Conservation (phyloP, 2,888 invertebrate genomes). For the Xestoiulus laeticollis region DNA sequence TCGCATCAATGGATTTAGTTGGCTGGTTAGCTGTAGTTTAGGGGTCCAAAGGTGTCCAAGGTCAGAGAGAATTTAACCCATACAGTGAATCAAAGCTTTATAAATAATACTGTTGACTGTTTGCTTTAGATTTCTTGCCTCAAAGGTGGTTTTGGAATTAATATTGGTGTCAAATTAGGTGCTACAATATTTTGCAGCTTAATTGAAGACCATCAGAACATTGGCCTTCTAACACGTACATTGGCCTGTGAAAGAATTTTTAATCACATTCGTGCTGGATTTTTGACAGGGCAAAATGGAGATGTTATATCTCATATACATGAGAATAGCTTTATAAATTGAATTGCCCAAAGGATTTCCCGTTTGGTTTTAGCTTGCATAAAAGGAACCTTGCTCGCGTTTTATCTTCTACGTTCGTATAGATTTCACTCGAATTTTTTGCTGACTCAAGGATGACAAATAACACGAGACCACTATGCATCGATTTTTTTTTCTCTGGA, state of each 20-base stretch:
- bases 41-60: too few relatives aligned
- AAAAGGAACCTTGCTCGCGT: neutral
- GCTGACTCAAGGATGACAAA: constrained; percentile 31
- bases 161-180: neutral
- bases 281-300: neutral
- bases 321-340: neutral
- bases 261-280: neutral
- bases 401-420: neutral
- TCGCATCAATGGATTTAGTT: too few relatives aligned
- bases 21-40: too few relatives aligned
- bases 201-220: neutral
- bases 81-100: too few relatives aligned
- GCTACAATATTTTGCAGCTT: neutral
- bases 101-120: too few relatives aligned
- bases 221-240: neutral
- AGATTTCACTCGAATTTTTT: neutral
- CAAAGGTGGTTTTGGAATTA: too few relatives aligned
- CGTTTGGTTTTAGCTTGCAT: neutral
- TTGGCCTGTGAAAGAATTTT: neutral
- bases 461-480: neutral
- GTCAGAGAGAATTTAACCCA: too few relatives aligned
- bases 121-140: too few relatives aligned
- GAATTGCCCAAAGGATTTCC: constrained; percentile 20
- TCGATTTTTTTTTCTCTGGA: constrained; percentile 27
- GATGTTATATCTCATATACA: constrained; percentile 35